phyloP scores from a whole-genome alignment of 2,113 vertebrate species.

The Eupsittula cactorum region DNA sequence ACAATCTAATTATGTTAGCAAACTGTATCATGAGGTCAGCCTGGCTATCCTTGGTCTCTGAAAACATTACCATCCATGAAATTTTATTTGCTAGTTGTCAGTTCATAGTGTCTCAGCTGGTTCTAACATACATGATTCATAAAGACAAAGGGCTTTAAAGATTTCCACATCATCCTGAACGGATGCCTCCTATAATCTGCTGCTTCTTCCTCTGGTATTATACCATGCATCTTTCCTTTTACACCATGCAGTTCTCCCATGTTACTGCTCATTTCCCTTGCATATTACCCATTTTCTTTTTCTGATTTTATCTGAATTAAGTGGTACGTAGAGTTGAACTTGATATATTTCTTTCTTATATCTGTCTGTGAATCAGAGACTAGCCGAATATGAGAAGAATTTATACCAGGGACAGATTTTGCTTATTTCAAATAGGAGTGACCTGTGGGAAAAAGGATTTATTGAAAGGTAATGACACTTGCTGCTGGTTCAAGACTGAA shows the following conservation, averaged over 20 bases:
- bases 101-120: not conserved
- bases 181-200: not conserved
- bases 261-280: not conserved
- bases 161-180: not conserved
- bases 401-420: not conserved
- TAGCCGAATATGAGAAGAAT: not conserved
- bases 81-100: slow-evolving; percentile 57
- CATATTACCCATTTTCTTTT: not conserved
- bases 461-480: not conserved
- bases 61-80: slow-evolving; percentile 50
- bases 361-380: not conserved
- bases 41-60: not conserved
- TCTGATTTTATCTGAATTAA: not conserved
- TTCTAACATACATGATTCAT: slow-evolving; percentile 60
- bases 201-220: not conserved
- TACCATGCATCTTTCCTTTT: not conserved
- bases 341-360: not conserved
- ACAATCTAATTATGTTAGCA: slow-evolving; percentile 29
- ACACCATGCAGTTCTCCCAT: not conserved
- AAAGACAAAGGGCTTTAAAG: slow-evolving; percentile 59
- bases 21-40: slow-evolving; percentile 1
- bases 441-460: slow-evolving; percentile 26
- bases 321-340: not conserved
- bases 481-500: not conserved
- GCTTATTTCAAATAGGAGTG: not conserved